Conservation (phyloP, 2,113 vertebrate species). For the western clawed frog (Xenopus tropicalis) region DNA sequence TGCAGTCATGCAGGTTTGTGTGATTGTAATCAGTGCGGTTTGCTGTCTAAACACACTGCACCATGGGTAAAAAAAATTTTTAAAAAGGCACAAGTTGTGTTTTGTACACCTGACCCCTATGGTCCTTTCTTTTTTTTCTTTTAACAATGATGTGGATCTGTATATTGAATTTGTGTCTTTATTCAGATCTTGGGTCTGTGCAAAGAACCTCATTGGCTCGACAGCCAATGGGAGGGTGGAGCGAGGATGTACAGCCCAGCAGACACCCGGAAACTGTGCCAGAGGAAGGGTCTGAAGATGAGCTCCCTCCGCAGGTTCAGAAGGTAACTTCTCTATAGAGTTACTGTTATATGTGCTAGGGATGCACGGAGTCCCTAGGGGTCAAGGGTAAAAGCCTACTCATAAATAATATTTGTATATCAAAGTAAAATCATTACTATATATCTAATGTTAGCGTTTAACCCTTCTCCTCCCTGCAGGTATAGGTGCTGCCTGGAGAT, state of each 20-base stretch:
- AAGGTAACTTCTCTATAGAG: slow-evolving; percentile 65
- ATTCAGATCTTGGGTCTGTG: slow-evolving; percentile 64
- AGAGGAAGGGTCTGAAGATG: slow-evolving; percentile 90
- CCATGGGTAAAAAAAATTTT: too few species aligned
- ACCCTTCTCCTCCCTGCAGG: neutral
- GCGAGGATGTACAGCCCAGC: slow-evolving; percentile 73
- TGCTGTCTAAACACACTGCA: too few species aligned
- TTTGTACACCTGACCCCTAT: neutral
- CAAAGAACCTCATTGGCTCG: slow-evolving; percentile 71
- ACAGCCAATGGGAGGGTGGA: slow-evolving; percentile 91
- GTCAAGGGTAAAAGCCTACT: too few species aligned
- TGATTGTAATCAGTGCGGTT: too few species aligned
- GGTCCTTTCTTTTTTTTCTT: too few species aligned
- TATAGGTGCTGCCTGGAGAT: neutral
- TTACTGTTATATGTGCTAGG: neutral
- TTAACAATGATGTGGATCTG: neutral
- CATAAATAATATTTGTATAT: too few species aligned
- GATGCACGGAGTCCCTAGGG: too few species aligned
- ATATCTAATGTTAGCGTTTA: neutral
- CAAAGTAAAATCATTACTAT: too few species aligned
- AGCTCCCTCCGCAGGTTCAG: slow-evolving; percentile 87
- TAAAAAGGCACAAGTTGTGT: too few species aligned
- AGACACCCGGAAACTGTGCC: slow-evolving; percentile 82
- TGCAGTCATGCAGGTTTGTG: too few species aligned
- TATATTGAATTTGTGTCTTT: neutral